Evolutionary conservation across 2,797 vertebrate species (phyloP), one percentile per base, ranked within the genome.

Genomic region (Melanotaenia maccullochi): DNA sequence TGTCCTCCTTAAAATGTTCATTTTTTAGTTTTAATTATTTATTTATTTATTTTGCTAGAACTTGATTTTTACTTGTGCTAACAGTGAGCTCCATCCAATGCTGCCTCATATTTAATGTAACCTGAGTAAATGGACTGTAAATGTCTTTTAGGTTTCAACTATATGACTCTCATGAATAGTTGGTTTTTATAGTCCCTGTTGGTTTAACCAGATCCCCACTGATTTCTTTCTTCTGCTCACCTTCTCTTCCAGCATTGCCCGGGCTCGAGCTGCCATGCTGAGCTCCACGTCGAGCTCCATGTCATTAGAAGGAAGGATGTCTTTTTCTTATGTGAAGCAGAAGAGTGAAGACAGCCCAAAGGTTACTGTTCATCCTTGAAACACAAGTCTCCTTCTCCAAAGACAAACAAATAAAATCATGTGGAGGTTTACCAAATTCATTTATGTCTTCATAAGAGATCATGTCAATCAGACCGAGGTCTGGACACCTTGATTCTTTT

Each of bases 321-420:
- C 97, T 55, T 95, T 98, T 84, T 99, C 97, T 70, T 98, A 96
- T 61, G 95, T 96, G 0, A 98, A 97, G 89, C 94, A 96, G 78
- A 98, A 97, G 88, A 94, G 94, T 12, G 97, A 99, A 55, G 97
- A 98, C 76, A 99, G 97, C 86, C 97, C 97, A 25, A 99, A 99
- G 97, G 98, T 99, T 68, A 93, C 90, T 70, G 44, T 64, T 66
- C 35, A 72, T 28, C 30, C 56, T 44, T 28, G 24, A 59, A 22
- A 65, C 9, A 67, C 12, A 72, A 33, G 35, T 49, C 2, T 58
- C 8, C 9, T 28, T 64, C 2, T 44, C 7, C 24, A 59, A n/a
- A 66, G 55, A 42, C 65, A 64, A 28, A 60, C 28, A 33, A 11
- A 32, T 47, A 47, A 18, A 47, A 8, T 20, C 16, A 47, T n/a